Base-by-base conservation (phyloP, 2,888 invertebrate species). In the Eupithecia centaureata region DNA sequence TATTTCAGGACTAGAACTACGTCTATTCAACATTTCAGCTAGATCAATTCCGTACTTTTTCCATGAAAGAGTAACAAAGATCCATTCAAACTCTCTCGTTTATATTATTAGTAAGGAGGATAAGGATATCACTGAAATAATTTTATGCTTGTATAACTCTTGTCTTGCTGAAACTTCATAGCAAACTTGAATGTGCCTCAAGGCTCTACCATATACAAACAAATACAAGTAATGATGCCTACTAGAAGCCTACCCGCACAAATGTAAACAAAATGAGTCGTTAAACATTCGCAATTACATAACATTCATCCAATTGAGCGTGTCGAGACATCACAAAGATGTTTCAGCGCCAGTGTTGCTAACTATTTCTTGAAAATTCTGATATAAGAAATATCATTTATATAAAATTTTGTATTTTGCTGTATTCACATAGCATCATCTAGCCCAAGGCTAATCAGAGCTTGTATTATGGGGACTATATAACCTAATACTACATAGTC, bases 301-400 rank as follows among this genome's bases (percentile, higher is more conserved):
- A 72, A 71, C 51, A 58, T 61, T 33, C 58, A 35, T 10, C 52
- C 61, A 60, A 67, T 67, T 47, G 64, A 62, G 57, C 72, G 12
- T 63, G 65, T 63, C 65, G 60, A 63, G 57, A 65, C 61, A 28
- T 61, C 58, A 68, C 51, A 61, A 25, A 63, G 42, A 63, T 65
- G 33, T 68, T 52, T 52, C 32, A 30, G 13, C 18, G 22, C 12
- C 57, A 22, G 57, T 30, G 57, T 57, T 57, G 57, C 57, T 32
- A 57, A n/a, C 32, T 22, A 47, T 27, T 56, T 56, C 18, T n/a
- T 15, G 22, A 56, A 18, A 18, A 8, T 57, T 0, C 22, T 57
- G 0, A 0, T 13, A 1, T 15, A 33, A 33, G 10, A 33, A 33
- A 33, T 33, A 33, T 33, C 10, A 4, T 27, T 27, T 52, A 27